Evolutionary conservation across 2,888 invertebrate genomes (phyloP), one percentile per base, ranked within the genome.

Genomic region (Drosophila buzzatii): DNA sequence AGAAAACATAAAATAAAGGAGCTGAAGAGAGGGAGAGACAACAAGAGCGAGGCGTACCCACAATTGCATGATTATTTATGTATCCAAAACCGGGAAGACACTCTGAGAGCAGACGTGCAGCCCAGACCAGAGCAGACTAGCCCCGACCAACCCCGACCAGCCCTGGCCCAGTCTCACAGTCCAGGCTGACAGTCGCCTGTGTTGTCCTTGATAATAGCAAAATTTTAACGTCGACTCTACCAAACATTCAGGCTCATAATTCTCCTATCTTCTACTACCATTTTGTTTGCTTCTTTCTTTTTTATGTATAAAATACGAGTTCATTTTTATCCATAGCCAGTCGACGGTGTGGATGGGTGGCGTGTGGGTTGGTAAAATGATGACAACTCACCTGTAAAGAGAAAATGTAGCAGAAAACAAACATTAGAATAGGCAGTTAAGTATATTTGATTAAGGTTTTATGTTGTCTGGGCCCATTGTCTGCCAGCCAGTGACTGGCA

Each of bases 311-410:
- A 72, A 74, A 89, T 80, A 80, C 60, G 63, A 79, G 64, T 57
- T 63, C 56, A 63, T 51, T 56, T 76, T 63, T 53, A 63, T 58
- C 49, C 53, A 47, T 45, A 74, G 70, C 45, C 55, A 16, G 52
- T 20, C 27, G 12, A 1, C 27, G 49, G 27, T 7, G 23, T 3
- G 57, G 41, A 8, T 20, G 20, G 44, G 27, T 27, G 27, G 27
- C 27, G 27, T 27, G 4, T 27, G 18, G 47, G 27, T 2, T n/a
- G 27, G 55, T 7, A 49, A 39, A 59, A 49, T 39, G 59, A 49
- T 76, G 73, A 66, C 71, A 81, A 88, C 85, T 89, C 76, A 90
- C 90, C 85, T 86, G 90, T 64, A 86, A 90, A 79, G 84, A 86
- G 67, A 76, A 62, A 68, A 66, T 53, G 59, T 70, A 76, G 79